Conservation (phyloP, 2,113 vertebrate genomes). For the Panthera tigris region DNA sequence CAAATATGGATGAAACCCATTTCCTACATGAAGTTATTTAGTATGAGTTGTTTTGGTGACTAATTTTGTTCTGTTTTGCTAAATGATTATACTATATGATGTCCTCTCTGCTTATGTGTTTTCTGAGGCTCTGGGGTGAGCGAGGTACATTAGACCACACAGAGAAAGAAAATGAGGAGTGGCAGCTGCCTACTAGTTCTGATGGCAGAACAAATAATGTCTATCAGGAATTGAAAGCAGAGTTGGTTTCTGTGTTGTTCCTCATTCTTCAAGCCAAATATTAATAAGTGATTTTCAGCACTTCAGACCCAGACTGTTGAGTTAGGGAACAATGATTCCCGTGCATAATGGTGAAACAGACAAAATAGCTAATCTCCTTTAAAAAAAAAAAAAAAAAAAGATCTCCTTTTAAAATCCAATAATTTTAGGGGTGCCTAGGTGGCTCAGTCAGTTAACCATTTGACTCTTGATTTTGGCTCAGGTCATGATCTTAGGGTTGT, state of each 20-base stretch:
- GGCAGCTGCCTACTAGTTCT: constrained; percentile 56
- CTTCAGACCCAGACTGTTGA: constrained; percentile 38
- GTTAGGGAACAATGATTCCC: constrained; percentile 59
- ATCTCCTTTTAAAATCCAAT: constrained; percentile 52
- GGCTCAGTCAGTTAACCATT: too few species aligned
- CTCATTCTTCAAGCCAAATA: constrained; percentile 57
- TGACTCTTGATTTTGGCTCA: too few species aligned
- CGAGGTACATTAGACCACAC: not conserved
- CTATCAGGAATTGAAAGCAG: constrained; percentile 72
- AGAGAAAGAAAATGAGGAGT: constrained; percentile 67
- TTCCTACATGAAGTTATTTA: not conserved
- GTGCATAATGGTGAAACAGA: not conserved
- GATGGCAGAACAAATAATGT: constrained; percentile 65
- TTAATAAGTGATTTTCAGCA: constrained; percentile 61
- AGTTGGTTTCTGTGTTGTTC: constrained; percentile 67
- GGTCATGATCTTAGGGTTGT: too few species aligned
- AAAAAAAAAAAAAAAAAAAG: not conserved
- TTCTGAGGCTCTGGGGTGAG: constrained; percentile 37
- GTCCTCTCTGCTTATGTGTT: not conserved
- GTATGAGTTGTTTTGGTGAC: not conserved
- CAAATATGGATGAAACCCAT: not conserved
- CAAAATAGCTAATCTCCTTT: constrained; percentile 65
- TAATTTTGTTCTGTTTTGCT: constrained; percentile 12
- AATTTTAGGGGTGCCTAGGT: not conserved
- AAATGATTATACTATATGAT: not conserved